Percentiles rank a stretch among this genome's conserved stretches.
Evolutionary conservation across 2,113 vertebrate species (phyloP).

Genomic region (Nothobranchius kuhntae): DNA sequence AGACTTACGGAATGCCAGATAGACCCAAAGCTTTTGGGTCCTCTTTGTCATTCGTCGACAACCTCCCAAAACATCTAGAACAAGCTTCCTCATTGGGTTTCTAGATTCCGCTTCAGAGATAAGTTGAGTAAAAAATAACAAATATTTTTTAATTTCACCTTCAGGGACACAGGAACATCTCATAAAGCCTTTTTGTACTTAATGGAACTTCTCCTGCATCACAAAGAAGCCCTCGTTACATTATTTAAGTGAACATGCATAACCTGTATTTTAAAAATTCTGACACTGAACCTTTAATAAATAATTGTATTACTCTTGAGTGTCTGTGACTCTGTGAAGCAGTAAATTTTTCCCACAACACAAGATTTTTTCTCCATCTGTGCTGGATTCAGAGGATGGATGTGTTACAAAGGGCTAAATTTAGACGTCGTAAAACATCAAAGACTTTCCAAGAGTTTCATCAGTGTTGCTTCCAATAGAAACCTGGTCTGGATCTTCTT

Average conservation of each 20-base stretch:
- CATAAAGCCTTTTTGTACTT: constrained; percentile 12
- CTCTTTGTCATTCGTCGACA: too few species aligned
- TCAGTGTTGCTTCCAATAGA: constrained; percentile 47
- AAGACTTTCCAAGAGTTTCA: constrained; percentile 49
- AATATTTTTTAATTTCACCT: not conserved
- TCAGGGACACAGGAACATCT: not conserved
- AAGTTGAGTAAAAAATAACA: too few species aligned
- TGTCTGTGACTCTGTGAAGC: constrained; percentile 17
- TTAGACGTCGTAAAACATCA: constrained; percentile 27
- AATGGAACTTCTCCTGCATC: not conserved
- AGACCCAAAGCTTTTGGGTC: too few species aligned
- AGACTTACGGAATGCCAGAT: too few species aligned
- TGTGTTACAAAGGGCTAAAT: constrained; percentile 27
- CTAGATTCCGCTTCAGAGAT: too few species aligned
- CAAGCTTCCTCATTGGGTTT: too few species aligned
- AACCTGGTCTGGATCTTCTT: constrained; percentile 35
- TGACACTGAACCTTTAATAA: constrained; percentile 38
- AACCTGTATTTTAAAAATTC: constrained; percentile 37
- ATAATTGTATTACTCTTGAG: constrained; percentile 13
- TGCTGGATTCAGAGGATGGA: constrained; percentile 24
- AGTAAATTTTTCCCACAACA: not conserved
- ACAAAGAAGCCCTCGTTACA: constrained; percentile 12
- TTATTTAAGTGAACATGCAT: constrained; percentile 32
- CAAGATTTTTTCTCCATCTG: constrained; percentile 26
- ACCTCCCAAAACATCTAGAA: too few species aligned